These are phyloP conservation scores for Atrina japonica DNA, from an alignment of 2,888 invertebrate genomes.

Conservation along the genomic window DNA sequence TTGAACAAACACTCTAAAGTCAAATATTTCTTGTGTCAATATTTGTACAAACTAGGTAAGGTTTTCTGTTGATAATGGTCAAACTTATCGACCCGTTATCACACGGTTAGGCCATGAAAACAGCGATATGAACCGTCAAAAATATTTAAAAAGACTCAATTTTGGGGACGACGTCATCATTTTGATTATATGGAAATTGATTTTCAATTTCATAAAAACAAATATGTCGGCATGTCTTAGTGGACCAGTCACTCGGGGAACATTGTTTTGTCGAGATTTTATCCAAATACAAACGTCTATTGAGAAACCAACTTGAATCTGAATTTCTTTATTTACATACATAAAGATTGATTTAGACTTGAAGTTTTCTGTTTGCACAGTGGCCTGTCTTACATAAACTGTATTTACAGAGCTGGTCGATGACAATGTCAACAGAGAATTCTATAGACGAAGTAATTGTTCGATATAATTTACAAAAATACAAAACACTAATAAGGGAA, in stretches of 20 bases:
- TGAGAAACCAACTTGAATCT: too few relatives aligned
- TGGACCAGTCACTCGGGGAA: neutral
- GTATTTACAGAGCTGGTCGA: neutral
- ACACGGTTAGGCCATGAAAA: constrained; percentile 9
- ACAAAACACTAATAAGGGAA: too few relatives aligned
- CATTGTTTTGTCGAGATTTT: neutral
- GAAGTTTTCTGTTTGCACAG: constrained; percentile 4
- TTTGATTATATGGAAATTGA: constrained; percentile 20
- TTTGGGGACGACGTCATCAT: neutral
- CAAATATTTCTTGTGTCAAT: constrained; percentile 32
- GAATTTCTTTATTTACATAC: neutral
- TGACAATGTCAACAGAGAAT: constrained; percentile 5
- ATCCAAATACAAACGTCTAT: neutral
- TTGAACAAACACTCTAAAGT: constrained; percentile 36
- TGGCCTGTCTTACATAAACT: neutral
- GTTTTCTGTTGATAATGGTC: constrained; percentile 27
- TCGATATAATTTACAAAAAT: too few relatives aligned
- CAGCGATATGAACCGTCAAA: neutral
- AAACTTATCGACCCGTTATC: constrained; percentile 36
- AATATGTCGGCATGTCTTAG: too few relatives aligned
- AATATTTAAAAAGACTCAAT: constrained; percentile 23
- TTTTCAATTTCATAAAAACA: constrained; percentile 1
- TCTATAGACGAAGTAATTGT: neutral
- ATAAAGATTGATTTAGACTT: constrained; percentile 10
- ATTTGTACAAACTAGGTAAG: constrained; percentile 31